Percentiles rank a stretch among this genome's conserved stretches.
These are phyloP conservation scores for Lophura nycthemera DNA, from an alignment of 2,113 vertebrate species.

Conservation along the genomic window DNA sequence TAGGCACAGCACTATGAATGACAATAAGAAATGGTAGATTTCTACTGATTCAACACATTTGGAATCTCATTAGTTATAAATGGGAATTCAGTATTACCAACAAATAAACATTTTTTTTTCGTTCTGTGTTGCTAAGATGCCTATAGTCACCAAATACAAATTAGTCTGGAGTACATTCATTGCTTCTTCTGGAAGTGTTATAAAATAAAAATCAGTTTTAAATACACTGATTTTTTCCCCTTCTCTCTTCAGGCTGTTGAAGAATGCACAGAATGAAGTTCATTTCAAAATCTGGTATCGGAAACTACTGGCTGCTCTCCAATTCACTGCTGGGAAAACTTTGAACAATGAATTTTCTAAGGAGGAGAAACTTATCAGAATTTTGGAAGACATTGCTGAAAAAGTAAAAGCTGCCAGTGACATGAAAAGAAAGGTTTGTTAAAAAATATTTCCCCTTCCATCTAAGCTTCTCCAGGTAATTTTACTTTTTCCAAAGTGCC, in stretches of 20 bases:
- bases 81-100: constrained; percentile 28
- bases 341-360: constrained; percentile 77
- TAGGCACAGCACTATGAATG: not conserved
- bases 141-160: constrained; percentile 38
- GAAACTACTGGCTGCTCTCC: constrained; percentile 77
- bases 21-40: constrained; percentile 42
- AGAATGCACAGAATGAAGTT: constrained; percentile 75
- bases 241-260: constrained; percentile 76
- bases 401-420: constrained; percentile 72
- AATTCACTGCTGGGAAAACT: constrained; percentile 73
- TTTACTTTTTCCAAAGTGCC: not conserved
- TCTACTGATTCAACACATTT: constrained; percentile 46
- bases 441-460: not conserved
- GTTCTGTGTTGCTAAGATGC: constrained; percentile 21
- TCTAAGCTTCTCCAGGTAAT: not conserved
- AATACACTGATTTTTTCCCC: constrained; percentile 1
- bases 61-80: constrained; percentile 61
- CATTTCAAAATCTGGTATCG: constrained; percentile 78
- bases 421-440: constrained; percentile 73
- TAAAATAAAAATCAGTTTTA: constrained; percentile 33
- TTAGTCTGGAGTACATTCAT: constrained; percentile 25
- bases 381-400: constrained; percentile 69
- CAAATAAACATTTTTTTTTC: constrained; percentile 26
- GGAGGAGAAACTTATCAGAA: constrained; percentile 71
- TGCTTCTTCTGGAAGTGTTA: constrained; percentile 12